Evolutionary conservation across 35 echinoderm and acorn worm genomes (phyloP), one percentile per base, ranked within the genome.

Genomic region (Lytechinus pictus): DNA sequence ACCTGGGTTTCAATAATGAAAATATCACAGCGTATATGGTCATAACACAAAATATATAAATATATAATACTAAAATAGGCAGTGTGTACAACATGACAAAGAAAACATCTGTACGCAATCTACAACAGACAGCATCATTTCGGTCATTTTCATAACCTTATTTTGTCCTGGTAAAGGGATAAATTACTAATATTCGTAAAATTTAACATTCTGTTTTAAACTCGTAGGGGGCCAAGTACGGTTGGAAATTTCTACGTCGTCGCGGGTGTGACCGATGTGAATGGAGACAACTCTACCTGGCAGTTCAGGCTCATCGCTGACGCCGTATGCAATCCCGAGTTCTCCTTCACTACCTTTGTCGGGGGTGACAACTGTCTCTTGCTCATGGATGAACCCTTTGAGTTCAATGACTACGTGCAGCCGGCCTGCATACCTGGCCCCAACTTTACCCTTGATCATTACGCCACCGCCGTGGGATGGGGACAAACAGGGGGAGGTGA

Each of bases 351-450:
- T 27, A n/a, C 9, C 27, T 93, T 55, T 54, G 92, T 55, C 54
- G 10, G 0, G 3, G 3, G 55, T 12, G 95, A 95, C 53, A 53
- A 54, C 6, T 86, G 53, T 9, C 95, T 95, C 9, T 7, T 95
- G 27, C 79, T 14, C 29, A 10, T 95, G 44, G 95, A 86, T 6
- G 27, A 52, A 56, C 95, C 95, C 3, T n/a, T 95, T 10, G 72
- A 89, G 14, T 95, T 89, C 87, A 89, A 95, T n/a, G 95, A 95
- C 86, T 89, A 95, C 87, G 95, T 95, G 21, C 66, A 88, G 10
- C 95, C 95, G 16, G 95, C 95, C 5, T 95, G 95, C 53, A 10
- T 95, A 10, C 95, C 95, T 3, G 51, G 28, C 13, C 6, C 95
- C 10, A 53, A 10, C 55, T 88, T 87, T 13, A 14, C 14, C 5